phyloP scores from a whole-genome alignment of 2,113 vertebrate species.

The Pseudopipra pipra region DNA sequence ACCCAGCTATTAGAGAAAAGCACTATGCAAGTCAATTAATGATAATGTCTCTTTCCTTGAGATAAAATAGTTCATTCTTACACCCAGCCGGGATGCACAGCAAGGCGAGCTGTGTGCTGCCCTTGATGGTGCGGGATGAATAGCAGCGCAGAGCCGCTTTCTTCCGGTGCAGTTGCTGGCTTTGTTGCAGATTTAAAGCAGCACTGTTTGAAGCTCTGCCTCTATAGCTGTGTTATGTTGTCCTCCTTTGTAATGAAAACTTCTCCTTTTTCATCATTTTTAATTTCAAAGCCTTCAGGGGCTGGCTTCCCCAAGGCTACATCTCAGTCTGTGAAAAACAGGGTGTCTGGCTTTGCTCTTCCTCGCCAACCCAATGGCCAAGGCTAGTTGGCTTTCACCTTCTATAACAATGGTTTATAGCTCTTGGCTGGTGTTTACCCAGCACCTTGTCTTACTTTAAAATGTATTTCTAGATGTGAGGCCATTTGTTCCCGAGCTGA shows the following conservation, averaged over 20 bases:
- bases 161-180: constrained; percentile 7
- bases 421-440: not conserved
- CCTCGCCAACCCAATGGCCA: not conserved
- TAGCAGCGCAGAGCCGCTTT: not conserved
- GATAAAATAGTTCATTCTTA: not conserved
- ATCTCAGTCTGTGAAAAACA: not conserved
- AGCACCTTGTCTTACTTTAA: not conserved
- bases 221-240: not conserved
- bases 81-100: not conserved
- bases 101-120: constrained; percentile 5
- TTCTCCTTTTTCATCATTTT: constrained; percentile 51
- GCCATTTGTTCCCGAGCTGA: constrained; percentile 6
- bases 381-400: not conserved
- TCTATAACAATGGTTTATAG: not conserved
- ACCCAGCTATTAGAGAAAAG: constrained; percentile 11
- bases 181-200: constrained; percentile 52
- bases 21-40: constrained; percentile 20
- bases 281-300: constrained; percentile 53
- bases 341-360: not conserved
- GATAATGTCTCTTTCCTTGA: constrained; percentile 17
- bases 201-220: constrained; percentile 39
- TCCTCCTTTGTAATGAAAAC: constrained; percentile 45
- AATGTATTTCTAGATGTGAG: not conserved
- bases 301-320: constrained; percentile 26
- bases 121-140: constrained; percentile 23